A percentile compares a stretch with the other conserved stretches of the same genome.
Evolutionary conservation across 2,888 invertebrate genomes (phyloP).

Genomic region (Dynastes maya): DNA sequence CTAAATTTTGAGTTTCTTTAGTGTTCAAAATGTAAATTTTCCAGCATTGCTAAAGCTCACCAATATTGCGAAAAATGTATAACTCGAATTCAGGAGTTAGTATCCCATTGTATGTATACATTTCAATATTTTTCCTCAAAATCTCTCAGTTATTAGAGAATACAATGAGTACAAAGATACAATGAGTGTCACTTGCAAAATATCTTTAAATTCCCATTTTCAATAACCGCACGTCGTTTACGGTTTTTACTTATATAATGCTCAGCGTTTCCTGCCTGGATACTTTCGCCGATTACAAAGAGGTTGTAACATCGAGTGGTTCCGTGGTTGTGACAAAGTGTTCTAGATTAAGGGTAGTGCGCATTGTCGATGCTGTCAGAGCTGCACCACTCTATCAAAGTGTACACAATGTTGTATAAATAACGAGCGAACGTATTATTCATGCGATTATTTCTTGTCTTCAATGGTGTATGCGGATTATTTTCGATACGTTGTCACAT

Average conservation of each 20-base stretch:
- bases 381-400: conserved; percentile 67
- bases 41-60: no score
- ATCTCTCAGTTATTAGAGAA: no score
- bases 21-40: no score
- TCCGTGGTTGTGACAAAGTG: conserved; percentile 67
- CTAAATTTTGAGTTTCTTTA: no score
- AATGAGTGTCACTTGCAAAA: conserved; percentile 21
- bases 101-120: no score
- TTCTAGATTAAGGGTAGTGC: conserved; percentile 65
- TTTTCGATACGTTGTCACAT: not conserved
- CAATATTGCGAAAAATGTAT: no score
- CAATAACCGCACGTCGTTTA: not conserved
- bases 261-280: not conserved
- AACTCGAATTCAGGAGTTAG: no score
- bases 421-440: conserved; percentile 28
- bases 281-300: conserved; percentile 25
- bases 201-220: conserved; percentile 17
- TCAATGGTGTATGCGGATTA: not conserved
- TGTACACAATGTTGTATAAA: conserved; percentile 49
- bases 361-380: conserved; percentile 61
- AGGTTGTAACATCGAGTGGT: conserved; percentile 55
- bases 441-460: conserved; percentile 27
- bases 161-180: not conserved
- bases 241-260: conserved; percentile 27
- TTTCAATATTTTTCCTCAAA: no score